Evolutionary conservation across 2,888 invertebrate genomes (phyloP), one percentile per base, ranked within the genome.

Genomic region (Cryptus viduatorius): DNA sequence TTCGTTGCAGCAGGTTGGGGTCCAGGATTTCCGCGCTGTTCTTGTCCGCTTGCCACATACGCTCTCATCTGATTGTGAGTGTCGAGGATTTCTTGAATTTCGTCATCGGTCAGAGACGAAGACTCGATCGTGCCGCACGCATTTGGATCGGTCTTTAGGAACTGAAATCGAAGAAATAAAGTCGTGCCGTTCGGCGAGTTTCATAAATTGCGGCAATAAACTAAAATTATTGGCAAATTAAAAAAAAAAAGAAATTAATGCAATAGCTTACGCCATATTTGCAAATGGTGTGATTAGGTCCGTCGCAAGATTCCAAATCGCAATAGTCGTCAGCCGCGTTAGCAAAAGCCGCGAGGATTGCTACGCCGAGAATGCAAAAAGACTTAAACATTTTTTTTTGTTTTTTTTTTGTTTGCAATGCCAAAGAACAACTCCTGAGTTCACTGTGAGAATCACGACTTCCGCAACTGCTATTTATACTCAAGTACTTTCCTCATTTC

Each of bases 1-100:
- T 83, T 67, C 1, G 8, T 77, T 16, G 87, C 79, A 31, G 79
- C 37, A n/a, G 90, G 90, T 68, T 90, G 90, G 16, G 88, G 88
- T 61, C 89, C 89, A 3, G 87, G 83, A 8, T 10, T 79, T 10
- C 90, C 90, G 5, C 86, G 69, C 0, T 8, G 31, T 71, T 90
- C 90, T 8, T 31, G 5, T 14, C 89, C 89, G 16, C 12, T 42
- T 5, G 86, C 88, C 1, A 90, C 87, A 0, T 44, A 65, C 0
- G 64, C 50, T 56, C 89, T 67, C 7, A 65, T 72, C 5, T 78
- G 14, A 56, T 90, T 89, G 75, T 90, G 90, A 31, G 37, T 37
- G 0, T 83, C 46, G 16, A 87, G 7, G 3, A 88, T 64, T 44
- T 82, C 77, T 1, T 59, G n/a, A 10, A 78, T 83, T 7, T 88